Percentiles rank a stretch among this genome's conserved stretches.
Evolutionary conservation across 2,888 invertebrate genomes (phyloP).

Genomic region (Trichopoda pennipes): DNA sequence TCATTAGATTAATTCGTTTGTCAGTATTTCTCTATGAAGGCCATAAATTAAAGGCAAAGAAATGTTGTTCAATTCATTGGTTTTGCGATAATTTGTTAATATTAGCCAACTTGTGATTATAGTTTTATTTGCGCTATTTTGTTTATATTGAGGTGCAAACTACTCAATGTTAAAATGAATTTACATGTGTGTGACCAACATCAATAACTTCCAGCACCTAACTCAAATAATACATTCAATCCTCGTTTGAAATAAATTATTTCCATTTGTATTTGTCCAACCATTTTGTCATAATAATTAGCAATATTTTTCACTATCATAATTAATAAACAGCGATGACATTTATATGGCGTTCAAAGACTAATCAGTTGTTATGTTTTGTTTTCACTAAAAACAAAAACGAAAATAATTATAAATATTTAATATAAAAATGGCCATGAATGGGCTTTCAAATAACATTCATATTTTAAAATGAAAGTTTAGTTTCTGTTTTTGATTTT

Average conservation of each 20-base stretch:
- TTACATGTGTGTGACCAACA: constrained; percentile 56
- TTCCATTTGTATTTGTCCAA: constrained; percentile 35
- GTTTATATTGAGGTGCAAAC: constrained; percentile 66
- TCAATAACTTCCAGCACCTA: background rate
- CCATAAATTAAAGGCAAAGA: constrained; percentile 55
- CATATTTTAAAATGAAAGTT: constrained; percentile 39
- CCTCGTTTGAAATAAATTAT: constrained; percentile 37
- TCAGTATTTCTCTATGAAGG: constrained; percentile 34
- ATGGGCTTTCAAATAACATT: background rate
- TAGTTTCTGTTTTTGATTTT: constrained; percentile 1
- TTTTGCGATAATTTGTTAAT: constrained; percentile 63
- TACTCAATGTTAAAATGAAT: constrained; percentile 67
- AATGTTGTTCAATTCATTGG: constrained; percentile 56
- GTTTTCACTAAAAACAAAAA: constrained; percentile 18
- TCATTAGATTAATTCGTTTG: constrained; percentile 36
- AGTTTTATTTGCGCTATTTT: constrained; percentile 23
- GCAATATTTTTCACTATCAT: constrained; percentile 59
- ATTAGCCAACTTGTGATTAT: constrained; percentile 45
- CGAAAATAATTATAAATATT: constrained; percentile 36
- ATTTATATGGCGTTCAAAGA: constrained; percentile 60
- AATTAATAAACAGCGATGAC: constrained; percentile 61
- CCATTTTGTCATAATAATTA: constrained; percentile 62
- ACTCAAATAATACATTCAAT: background rate
- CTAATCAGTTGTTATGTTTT: constrained; percentile 45
- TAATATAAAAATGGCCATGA: constrained; percentile 41